A percentile compares a stretch with the other conserved stretches of the same genome.
Evolutionary conservation across 1,140 invertebrate species (phyloP).

Genomic region (Tetramorium simillimum): DNA sequence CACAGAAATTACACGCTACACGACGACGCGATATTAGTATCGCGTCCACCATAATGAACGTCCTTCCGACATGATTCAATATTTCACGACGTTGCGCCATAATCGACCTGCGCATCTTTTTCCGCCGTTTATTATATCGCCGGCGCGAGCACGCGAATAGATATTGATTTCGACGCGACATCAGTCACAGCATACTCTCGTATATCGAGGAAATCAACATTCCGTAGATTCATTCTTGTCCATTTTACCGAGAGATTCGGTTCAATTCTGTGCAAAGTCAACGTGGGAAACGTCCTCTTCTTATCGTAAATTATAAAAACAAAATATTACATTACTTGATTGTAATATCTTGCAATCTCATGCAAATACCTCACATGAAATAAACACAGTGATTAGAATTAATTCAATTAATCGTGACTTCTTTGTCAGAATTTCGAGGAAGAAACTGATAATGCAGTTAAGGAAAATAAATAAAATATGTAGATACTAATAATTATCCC

Average conservation of each 20-base stretch:
- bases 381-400: neutral
- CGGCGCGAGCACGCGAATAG: neutral
- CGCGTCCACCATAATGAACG: conserved; percentile 69
- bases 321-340: neutral
- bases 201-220: neutral
- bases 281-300: neutral
- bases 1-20: conserved; percentile 70
- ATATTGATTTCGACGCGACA: conserved; percentile 9
- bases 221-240: neutral
- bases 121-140: neutral
- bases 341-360: neutral
- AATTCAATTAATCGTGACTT: neutral
- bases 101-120: neutral
- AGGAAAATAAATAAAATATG: neutral
- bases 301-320: neutral
- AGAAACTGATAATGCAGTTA: neutral
- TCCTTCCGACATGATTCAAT: conserved; percentile 59
- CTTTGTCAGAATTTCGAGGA: neutral
- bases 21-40: conserved; percentile 71
- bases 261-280: neutral
- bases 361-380: neutral
- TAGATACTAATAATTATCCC: no score
- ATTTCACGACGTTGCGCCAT: conserved; percentile 47
- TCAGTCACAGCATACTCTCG: neutral
- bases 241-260: neutral